Evolutionary conservation across 2,113 vertebrate species (phyloP).

Genomic region (Melanerpes aurifrons): DNA sequence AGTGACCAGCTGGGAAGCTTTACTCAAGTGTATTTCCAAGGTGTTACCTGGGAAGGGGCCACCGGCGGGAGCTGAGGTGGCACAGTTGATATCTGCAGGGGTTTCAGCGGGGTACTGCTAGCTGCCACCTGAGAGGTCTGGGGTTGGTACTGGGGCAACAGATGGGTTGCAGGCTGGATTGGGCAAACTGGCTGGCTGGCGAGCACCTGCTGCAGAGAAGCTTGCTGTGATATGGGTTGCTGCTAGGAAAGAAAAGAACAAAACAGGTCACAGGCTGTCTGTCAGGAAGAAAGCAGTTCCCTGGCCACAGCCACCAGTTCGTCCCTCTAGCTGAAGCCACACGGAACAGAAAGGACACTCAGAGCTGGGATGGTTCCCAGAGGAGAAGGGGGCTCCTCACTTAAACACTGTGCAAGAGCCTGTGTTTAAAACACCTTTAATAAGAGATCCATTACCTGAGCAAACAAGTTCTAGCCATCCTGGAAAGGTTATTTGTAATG

Average conservation of each 20-base stretch:
- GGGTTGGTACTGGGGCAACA: slow-evolving; percentile 73
- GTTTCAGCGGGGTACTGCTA: slow-evolving; percentile 72
- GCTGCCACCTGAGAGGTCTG: slow-evolving; percentile 74
- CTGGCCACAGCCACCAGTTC: rapidly evolving
- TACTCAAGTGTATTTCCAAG: too few species aligned
- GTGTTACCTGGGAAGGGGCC: slow-evolving; percentile 82
- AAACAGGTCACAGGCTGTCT: background rate
- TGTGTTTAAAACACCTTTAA: background rate
- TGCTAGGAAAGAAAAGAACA: background rate
- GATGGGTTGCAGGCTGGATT: slow-evolving; percentile 67
- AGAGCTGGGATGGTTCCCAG: background rate
- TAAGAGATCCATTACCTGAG: background rate
- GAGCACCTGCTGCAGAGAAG: slow-evolving; percentile 78
- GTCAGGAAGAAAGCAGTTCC: rapidly evolving
- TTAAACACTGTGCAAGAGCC: background rate
- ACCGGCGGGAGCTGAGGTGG: slow-evolving; percentile 68
- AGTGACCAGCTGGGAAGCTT: background rate
- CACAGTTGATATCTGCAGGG: slow-evolving; percentile 84
- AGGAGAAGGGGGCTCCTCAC: background rate
- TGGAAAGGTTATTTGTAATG: background rate
- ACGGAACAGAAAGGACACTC: rapidly evolving
- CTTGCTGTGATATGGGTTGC: slow-evolving; percentile 68
- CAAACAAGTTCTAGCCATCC: background rate
- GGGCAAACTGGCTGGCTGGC: slow-evolving; percentile 73
- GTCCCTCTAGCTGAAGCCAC: background rate